A percentile compares a stretch with the other conserved stretches of the same genome.
These are phyloP conservation scores for Vesta saturnalis DNA, from an alignment of 2,888 invertebrate species.

Conservation along the genomic window DNA sequence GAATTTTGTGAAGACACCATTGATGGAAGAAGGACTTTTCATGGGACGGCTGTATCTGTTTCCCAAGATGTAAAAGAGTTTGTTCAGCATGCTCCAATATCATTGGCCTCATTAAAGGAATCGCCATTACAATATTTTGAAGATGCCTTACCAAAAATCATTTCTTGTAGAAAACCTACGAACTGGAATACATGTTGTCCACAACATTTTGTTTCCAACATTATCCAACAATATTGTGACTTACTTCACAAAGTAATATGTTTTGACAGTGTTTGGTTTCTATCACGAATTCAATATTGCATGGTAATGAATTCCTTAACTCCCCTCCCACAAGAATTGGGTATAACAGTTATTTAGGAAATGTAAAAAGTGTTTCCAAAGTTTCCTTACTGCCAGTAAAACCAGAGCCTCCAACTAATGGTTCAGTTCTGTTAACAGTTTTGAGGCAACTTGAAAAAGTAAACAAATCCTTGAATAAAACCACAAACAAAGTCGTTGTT, in stretches of 20 bases:
- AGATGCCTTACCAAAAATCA: slow-evolving; percentile 2
- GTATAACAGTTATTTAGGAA: slow-evolving; percentile 7
- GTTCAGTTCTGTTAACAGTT: slow-evolving; percentile 3
- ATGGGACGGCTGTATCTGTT: slow-evolving; percentile 12
- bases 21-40: neutral
- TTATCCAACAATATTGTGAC: neutral
- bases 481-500: slow-evolving; percentile 2
- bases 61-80: slow-evolving; percentile 12
- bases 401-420: neutral
- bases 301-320: neutral
- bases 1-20: no score
- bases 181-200: slow-evolving; percentile 5
- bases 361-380: slow-evolving; percentile 7
- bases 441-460: slow-evolving; percentile 2
- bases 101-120: slow-evolving; percentile 5
- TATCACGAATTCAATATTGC: slow-evolving; percentile 1
- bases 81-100: slow-evolving; percentile 8
- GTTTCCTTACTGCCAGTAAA: neutral
- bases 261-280: slow-evolving; percentile 6
- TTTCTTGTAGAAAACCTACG: slow-evolving; percentile 6
- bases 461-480: slow-evolving; percentile 6
- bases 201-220: neutral
- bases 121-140: slow-evolving; percentile 2
- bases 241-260: neutral
- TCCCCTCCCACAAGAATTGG: slow-evolving; percentile 7